Evolutionary conservation across 2,797 vertebrate genomes (phyloP).

Genomic region (Anableps anableps): DNA sequence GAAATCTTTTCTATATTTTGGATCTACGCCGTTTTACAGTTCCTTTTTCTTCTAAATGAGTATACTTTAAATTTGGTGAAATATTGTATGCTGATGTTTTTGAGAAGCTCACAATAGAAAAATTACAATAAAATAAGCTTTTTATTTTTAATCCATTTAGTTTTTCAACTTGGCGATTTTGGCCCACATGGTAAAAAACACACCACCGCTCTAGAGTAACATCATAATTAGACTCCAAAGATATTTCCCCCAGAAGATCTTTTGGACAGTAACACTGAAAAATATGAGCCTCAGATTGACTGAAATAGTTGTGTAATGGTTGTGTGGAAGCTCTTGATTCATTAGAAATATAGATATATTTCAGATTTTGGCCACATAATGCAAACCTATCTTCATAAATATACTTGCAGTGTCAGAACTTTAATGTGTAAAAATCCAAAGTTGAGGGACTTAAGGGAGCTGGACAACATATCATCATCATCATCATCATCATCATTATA

Average conservation of each 20-base stretch:
- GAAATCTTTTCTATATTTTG: background rate
- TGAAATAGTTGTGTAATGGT: background rate
- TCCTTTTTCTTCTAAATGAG: background rate
- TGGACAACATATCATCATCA: background rate
- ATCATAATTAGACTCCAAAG: background rate
- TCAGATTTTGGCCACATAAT: background rate
- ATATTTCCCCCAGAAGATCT: background rate
- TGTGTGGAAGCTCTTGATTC: background rate
- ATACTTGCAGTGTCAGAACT: background rate
- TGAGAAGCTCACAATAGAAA: background rate
- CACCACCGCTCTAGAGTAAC: background rate
- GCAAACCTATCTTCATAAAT: background rate
- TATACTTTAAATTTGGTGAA: background rate
- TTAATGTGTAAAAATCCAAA: background rate
- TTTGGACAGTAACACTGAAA: background rate
- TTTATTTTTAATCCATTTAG: background rate
- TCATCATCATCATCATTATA: background rate
- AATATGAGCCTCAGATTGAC: background rate
- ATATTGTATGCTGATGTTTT: background rate
- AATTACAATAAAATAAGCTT: background rate
- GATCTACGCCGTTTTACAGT: background rate
- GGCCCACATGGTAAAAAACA: background rate
- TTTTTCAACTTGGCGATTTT: too few relatives aligned
- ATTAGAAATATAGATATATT: background rate
- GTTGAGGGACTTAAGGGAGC: background rate